Conservation (phyloP, 2,113 vertebrate genomes). For the Equus quagga region DNA sequence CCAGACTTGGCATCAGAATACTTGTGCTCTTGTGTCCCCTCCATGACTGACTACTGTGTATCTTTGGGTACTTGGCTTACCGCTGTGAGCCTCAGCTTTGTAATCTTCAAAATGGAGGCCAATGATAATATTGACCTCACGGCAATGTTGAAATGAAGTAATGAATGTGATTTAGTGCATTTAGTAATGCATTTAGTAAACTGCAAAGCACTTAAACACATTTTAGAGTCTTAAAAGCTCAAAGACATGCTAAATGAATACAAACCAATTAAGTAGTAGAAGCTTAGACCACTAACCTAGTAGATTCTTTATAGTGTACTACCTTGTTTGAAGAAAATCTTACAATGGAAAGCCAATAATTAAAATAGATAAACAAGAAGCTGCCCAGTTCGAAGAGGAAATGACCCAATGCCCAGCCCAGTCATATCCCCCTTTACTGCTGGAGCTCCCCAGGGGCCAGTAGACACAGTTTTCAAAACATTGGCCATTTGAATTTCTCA, state of each 20-base stretch:
- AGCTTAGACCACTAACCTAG: background rate
- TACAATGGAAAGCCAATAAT: background rate
- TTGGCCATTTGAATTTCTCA: background rate
- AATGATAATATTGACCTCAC: background rate
- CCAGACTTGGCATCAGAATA: background rate
- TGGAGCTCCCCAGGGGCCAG: background rate
- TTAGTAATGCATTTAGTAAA: background rate
- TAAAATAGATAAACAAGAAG: background rate
- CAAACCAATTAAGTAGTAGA: background rate
- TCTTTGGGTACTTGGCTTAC: background rate
- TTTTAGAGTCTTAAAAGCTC: background rate
- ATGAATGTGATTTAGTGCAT: background rate
- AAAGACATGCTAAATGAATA: background rate
- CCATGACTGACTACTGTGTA: background rate
- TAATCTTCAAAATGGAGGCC: background rate
- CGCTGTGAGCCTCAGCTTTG: background rate
- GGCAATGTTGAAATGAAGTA: background rate
- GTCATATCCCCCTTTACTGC: accelerated
- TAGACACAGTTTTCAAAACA: background rate
- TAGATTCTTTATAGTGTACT: background rate
- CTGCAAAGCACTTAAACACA: background rate
- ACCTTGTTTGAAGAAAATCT: conserved; percentile 1
- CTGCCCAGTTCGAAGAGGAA: background rate
- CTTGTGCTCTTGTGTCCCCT: background rate
- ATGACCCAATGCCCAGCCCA: background rate